Percentiles rank a stretch among this genome's conserved stretches.
These are phyloP conservation scores for Merodon equestris DNA, from an alignment of 2,888 invertebrate species.

Conservation along the genomic window DNA sequence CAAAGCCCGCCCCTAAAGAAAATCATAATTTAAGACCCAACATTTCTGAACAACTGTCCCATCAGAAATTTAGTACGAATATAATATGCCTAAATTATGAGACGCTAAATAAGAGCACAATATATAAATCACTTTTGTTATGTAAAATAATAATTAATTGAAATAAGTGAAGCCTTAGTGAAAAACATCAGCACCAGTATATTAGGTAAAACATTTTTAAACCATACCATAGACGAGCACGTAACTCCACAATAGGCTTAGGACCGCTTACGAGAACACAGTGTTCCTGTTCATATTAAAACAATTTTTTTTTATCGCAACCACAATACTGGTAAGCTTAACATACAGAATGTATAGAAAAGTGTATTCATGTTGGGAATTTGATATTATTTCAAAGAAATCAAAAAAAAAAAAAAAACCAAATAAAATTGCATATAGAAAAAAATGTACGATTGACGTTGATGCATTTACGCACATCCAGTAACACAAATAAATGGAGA, in stretches of 20 bases:
- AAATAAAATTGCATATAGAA: slow-evolving; percentile 1
- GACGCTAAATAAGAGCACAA: too few species aligned
- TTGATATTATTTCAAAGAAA: slow-evolving; percentile 10
- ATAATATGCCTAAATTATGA: too few species aligned
- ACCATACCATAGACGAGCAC: slow-evolving; percentile 54
- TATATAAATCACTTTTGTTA: too few species aligned
- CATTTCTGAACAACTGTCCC: too few species aligned
- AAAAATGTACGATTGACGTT: slow-evolving; percentile 52
- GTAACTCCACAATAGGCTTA: too few species aligned
- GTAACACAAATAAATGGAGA: slow-evolving; percentile 21
- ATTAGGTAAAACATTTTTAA: slow-evolving; percentile 52
- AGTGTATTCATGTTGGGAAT: slow-evolving; percentile 3
- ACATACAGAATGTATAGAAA: not conserved
- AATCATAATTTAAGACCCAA: too few species aligned
- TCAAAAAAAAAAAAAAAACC: slow-evolving; percentile 9
- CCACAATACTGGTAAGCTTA: slow-evolving; percentile 2
- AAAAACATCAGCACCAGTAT: slow-evolving; percentile 55
- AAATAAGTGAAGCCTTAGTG: slow-evolving; percentile 60
- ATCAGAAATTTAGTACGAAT: too few species aligned
- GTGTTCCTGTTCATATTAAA: too few species aligned
- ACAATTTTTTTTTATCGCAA: not conserved
- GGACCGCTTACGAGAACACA: not conserved
- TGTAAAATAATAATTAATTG: too few species aligned
- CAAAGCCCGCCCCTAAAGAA: too few species aligned
- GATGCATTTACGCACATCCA: slow-evolving; percentile 67